phyloP scores from a whole-genome alignment of 2,888 invertebrate genomes.

The Bedellia somnulentella region DNA sequence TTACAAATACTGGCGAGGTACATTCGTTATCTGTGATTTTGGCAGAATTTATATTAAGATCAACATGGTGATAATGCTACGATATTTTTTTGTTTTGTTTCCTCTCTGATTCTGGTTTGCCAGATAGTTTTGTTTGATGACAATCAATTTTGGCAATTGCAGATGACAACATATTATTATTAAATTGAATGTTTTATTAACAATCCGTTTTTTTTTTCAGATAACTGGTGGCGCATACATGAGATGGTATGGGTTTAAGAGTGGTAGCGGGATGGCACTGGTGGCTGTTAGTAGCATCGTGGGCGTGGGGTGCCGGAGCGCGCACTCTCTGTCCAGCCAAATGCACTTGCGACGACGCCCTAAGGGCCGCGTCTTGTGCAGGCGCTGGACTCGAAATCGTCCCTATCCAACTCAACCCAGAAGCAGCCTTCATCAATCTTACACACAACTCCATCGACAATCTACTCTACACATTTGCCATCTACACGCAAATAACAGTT shows the following conservation, averaged over 20 bases:
- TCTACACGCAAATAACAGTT: slow-evolving; percentile 77
- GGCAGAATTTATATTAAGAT: slow-evolving; percentile 54
- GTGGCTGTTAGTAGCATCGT: slow-evolving; percentile 51
- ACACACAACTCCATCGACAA: slow-evolving; percentile 81
- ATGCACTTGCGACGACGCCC: slow-evolving; percentile 80
- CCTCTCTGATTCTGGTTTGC: slow-evolving; percentile 10
- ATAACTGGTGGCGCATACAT: slow-evolving; percentile 40
- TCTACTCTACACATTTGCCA: slow-evolving; percentile 75
- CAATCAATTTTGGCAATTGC: too few species aligned
- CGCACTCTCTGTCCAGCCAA: slow-evolving; percentile 75
- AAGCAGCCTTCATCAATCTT: slow-evolving; percentile 79
- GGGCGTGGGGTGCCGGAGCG: slow-evolving; percentile 55
- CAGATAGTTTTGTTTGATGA: too few species aligned
- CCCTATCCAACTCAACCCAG: slow-evolving; percentile 88
- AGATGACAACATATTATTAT: slow-evolving; percentile 45
- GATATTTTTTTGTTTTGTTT: slow-evolving; percentile 29
- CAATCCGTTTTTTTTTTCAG: slow-evolving; percentile 26
- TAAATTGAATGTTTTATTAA: too few species aligned
- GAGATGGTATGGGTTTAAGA: slow-evolving; percentile 57
- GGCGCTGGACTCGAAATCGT: slow-evolving; percentile 80
- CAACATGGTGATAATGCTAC: slow-evolving; percentile 43
- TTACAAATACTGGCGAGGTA: slow-evolving; percentile 41
- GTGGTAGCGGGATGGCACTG: slow-evolving; percentile 52
- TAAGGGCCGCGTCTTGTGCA: slow-evolving; percentile 74
- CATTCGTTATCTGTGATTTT: slow-evolving; percentile 52